Evolutionary conservation across 2,888 invertebrate species (phyloP).

Genomic region (Acrobasis suavella): DNA sequence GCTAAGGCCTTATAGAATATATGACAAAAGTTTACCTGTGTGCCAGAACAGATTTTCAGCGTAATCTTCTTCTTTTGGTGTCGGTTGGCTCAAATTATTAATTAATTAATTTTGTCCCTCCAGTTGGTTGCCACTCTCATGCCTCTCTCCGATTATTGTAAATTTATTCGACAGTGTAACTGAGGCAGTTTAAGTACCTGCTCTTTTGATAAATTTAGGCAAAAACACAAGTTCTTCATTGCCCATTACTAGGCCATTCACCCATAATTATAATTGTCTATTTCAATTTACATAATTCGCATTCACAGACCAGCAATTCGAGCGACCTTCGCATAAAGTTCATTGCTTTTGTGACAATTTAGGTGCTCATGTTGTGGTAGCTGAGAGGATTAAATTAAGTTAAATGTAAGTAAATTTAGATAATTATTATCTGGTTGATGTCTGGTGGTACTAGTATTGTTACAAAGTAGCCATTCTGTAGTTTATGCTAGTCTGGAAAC

Average conservation of each 20-base stretch:
- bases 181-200: background rate
- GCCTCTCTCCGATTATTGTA: too few relatives aligned
- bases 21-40: too few relatives aligned
- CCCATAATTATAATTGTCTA: constrained; percentile 53
- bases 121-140: too few relatives aligned
- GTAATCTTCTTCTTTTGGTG: too few relatives aligned
- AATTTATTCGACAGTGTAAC: too few relatives aligned
- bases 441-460: too few relatives aligned
- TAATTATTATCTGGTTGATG: background rate
- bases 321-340: constrained; percentile 55
- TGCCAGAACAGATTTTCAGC: too few relatives aligned
- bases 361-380: background rate
- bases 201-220: background rate
- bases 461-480: too few relatives aligned
- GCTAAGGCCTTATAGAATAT: too few relatives aligned
- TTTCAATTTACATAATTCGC: constrained; percentile 54
- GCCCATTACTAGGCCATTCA: constrained; percentile 38
- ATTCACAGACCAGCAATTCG: constrained; percentile 49
- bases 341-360: constrained; percentile 44
- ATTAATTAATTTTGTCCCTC: too few relatives aligned
- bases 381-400: background rate
- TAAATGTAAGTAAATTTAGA: background rate
- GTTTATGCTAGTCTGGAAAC: too few relatives aligned
- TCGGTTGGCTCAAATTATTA: too few relatives aligned
- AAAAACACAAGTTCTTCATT: constrained; percentile 8